Percentiles rank a stretch among this genome's conserved stretches.
These are phyloP conservation scores for Acleris sparsana DNA, from an alignment of 2,888 invertebrate species.

Conservation along the genomic window DNA sequence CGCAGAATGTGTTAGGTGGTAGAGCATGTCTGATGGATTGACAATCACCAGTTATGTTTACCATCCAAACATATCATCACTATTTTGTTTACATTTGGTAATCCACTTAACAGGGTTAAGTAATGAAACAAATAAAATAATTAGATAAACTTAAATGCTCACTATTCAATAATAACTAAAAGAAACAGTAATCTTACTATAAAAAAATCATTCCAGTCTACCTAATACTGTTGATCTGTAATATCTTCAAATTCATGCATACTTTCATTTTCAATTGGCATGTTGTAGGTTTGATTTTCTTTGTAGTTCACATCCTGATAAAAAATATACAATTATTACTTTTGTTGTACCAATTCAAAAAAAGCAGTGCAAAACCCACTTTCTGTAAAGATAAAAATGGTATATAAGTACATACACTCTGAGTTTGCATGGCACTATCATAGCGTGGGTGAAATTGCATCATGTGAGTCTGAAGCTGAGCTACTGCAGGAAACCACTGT, in stretches of 20 bases:
- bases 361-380: background rate
- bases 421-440: constrained; percentile 50
- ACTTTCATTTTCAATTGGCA: constrained; percentile 43
- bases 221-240: constrained; percentile 21
- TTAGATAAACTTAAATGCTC: background rate
- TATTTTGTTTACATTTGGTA: no score
- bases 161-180: constrained; percentile 18
- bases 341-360: no score
- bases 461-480: constrained; percentile 63
- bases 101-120: background rate
- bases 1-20: no score
- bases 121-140: background rate
- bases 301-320: constrained; percentile 45
- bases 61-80: no score
- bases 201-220: constrained; percentile 11
- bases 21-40: no score
- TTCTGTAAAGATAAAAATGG: background rate
- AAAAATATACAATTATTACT: constrained; percentile 8
- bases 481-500: constrained; percentile 59
- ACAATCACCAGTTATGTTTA: no score
- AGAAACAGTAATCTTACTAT: constrained; percentile 21
- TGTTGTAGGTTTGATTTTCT: constrained; percentile 42
- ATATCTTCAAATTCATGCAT: constrained; percentile 31
- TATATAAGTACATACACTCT: constrained; percentile 48
- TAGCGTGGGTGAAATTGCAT: constrained; percentile 61